These are phyloP conservation scores for Nyctalus aviator DNA, from an alignment of 2,797 vertebrate species.

Conservation along the genomic window DNA sequence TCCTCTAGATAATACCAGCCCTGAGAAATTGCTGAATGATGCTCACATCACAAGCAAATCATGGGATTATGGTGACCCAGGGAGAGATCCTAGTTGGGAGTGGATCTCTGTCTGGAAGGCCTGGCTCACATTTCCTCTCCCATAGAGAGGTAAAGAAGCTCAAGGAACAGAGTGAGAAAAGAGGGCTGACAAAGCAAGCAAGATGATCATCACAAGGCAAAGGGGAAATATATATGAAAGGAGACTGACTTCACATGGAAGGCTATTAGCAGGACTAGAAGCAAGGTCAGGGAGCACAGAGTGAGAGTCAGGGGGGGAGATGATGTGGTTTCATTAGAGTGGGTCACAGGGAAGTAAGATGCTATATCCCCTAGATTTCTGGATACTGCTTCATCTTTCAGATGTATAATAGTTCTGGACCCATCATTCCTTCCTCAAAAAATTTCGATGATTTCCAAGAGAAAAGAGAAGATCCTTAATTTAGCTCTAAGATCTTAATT, in stretches of 20 bases:
- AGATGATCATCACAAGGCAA: too few relatives aligned
- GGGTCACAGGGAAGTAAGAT: not conserved
- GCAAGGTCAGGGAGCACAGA: not conserved
- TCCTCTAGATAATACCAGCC: conserved; percentile 7
- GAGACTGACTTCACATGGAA: not conserved
- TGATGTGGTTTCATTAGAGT: not conserved
- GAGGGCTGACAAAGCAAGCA: too few relatives aligned
- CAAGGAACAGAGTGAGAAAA: too few relatives aligned
- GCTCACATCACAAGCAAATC: not conserved
- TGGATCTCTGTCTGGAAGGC: too few relatives aligned
- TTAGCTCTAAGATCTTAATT: not conserved
- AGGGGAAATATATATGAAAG: not conserved
- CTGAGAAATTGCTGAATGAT: conserved; percentile 6
- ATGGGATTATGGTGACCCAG: conserved; percentile 1
- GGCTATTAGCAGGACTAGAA: not conserved
- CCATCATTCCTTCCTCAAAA: conserved; percentile 55
- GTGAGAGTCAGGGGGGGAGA: too few relatives aligned
- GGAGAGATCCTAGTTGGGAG: not conserved
- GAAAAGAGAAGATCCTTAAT: conserved; percentile 31
- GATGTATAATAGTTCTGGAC: not conserved
- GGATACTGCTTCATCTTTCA: conserved; percentile 16
- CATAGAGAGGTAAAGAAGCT: too few relatives aligned
- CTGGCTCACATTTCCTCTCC: too few relatives aligned
- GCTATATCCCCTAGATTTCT: not conserved
- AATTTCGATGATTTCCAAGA: not conserved